phyloP scores from a whole-genome alignment of 2,888 invertebrate species.

The Dioctria rufipes region DNA sequence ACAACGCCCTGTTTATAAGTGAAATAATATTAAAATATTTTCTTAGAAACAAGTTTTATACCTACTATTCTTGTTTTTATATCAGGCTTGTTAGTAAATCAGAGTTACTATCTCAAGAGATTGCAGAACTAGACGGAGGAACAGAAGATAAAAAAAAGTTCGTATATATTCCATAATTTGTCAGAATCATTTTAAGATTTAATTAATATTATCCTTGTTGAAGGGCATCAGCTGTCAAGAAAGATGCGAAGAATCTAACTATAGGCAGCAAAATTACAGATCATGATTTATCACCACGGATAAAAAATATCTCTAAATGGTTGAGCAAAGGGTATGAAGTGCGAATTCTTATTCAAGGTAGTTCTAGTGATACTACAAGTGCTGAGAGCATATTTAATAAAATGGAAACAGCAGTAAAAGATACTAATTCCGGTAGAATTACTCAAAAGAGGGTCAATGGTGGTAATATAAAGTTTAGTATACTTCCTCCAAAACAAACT shows the following conservation, averaged over 20 bases:
- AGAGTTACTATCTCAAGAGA: constrained; percentile 78
- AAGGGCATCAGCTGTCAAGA: constrained; percentile 68
- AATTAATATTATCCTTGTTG: background rate
- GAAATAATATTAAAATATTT: constrained; percentile 4
- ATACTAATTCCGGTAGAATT: constrained; percentile 73
- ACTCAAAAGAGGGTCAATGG: constrained; percentile 78
- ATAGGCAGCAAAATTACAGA: constrained; percentile 77
- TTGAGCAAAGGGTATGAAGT: constrained; percentile 79
- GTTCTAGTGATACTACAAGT: constrained; percentile 61
- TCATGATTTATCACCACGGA: constrained; percentile 77
- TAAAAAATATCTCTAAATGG: constrained; percentile 79
- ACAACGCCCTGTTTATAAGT: constrained; percentile 79
- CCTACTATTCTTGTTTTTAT: background rate
- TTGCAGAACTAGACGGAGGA: background rate
- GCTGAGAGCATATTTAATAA: constrained; percentile 74
- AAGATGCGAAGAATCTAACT: constrained; percentile 78
- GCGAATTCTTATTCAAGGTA: constrained; percentile 66
- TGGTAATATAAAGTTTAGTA: constrained; percentile 76
- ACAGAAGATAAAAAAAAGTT: constrained; percentile 1
- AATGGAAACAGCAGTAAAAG: constrained; percentile 73
- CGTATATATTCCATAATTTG: background rate
- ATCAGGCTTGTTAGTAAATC: constrained; percentile 76
- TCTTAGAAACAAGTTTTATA: no score
- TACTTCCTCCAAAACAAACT: constrained; percentile 72
- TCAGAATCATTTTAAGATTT: background rate